Evolutionary conservation across 1,140 invertebrate species (phyloP), one percentile per base, ranked within the genome.

Genomic region (Sesamia nonagrioides): DNA sequence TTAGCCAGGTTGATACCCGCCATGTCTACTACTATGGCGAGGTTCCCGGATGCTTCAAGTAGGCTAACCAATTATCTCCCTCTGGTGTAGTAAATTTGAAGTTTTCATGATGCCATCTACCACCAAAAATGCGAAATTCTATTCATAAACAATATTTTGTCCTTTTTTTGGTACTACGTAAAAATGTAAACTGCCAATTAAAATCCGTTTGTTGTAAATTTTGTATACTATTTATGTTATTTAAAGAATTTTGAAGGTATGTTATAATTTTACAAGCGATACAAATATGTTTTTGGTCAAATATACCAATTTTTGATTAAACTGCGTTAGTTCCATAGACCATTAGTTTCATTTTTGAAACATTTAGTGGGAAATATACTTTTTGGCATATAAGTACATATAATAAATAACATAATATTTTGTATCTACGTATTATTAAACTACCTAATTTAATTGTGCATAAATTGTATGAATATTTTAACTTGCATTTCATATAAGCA

Each of bases 1-100:
- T 96, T 96, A 96, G 95, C 95, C 95, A 96, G 96, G 96, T 96
- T 96, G 95, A 96, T 95, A 96, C 95, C 96, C 96, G 96, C 96
- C 96, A 97, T 96, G 96, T 96, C 96, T 96, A 96, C 96, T 96
- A 96, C 95, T 94, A 94, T 94, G 92, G 95, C 95, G 92, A 94
- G 89, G 91, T 94, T 95, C 95, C 95, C 95, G 94, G 95, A 95
- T 95, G 95, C 94, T 95, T 95, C 94, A 95, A 95, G 92, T 95
- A 94, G 94, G 94, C 92, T 95, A 94, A 87, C 90, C 87, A 93
- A 94, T 93, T 94, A 93, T 91, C 90, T 91, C 92, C 90, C 92
- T 94, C 94, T 95, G 89, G 91, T 82, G 93, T 78, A 82, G 78
- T 77, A 85, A 88, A 82, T 89, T 84, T 42, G 90, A 89, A 95